These are phyloP conservation scores for Stictonetta naevosa DNA, from an alignment of 2,113 vertebrate species.

Conservation along the genomic window DNA sequence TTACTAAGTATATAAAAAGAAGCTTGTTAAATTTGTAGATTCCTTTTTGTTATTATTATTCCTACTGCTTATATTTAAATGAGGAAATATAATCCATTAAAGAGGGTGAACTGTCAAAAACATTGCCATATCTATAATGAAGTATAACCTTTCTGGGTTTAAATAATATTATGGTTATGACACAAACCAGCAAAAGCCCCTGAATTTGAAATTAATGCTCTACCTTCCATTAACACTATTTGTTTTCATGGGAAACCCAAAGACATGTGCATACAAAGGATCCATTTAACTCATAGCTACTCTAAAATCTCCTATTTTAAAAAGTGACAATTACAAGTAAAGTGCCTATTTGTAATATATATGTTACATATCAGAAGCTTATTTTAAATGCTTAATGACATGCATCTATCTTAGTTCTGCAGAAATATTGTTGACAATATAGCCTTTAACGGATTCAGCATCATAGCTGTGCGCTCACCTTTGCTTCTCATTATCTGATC, in stretches of 20 bases:
- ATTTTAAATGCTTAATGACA: neutral
- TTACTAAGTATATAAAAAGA: conserved; percentile 44
- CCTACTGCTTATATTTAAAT: conserved; percentile 51
- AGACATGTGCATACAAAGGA: neutral
- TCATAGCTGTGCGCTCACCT: neutral
- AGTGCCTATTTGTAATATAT: neutral
- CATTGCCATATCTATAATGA: conserved; percentile 60
- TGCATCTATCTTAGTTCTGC: neutral
- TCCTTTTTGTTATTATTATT: conserved; percentile 56
- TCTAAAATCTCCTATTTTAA: neutral
- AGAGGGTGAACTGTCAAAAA: conserved; percentile 59
- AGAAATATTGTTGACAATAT: neutral
- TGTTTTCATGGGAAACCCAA: neutral
- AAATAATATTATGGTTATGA: conserved; percentile 36
- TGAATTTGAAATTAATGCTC: conserved; percentile 39
- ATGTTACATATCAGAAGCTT: neutral
- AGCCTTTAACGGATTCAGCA: neutral
- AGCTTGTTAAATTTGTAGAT: conserved; percentile 41
- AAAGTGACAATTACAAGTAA: neutral
- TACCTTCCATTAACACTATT: conserved; percentile 30
- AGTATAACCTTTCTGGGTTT: conserved; percentile 55
- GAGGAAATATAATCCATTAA: conserved; percentile 65
- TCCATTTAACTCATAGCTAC: neutral
- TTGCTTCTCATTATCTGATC: neutral
- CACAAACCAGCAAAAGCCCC: conserved; percentile 50